These are phyloP conservation scores for Stenichneumon culpator DNA, from an alignment of 2,888 invertebrate genomes.

Conservation along the genomic window DNA sequence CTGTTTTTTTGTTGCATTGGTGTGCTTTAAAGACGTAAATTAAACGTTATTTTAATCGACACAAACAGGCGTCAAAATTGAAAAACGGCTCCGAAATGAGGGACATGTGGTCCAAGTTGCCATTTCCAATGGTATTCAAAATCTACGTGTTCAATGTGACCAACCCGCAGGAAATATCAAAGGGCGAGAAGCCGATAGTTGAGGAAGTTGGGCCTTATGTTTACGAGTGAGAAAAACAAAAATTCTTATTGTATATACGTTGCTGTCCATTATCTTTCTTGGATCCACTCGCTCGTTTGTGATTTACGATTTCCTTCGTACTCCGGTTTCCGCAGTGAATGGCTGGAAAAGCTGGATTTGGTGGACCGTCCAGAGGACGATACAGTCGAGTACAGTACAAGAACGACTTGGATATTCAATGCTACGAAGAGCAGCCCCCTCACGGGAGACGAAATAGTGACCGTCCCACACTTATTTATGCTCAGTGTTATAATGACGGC, in stretches of 20 bases:
- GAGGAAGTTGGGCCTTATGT: conserved; percentile 93
- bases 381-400: conserved; percentile 90
- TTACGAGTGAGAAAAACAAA: conserved; percentile 89
- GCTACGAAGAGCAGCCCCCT: conserved; percentile 88
- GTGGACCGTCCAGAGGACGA: conserved; percentile 91
- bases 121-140: conserved; percentile 91
- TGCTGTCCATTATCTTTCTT: not conserved
- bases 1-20: not conserved
- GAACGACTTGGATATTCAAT: conserved; percentile 90
- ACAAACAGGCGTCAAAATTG: conserved; percentile 84
- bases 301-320: not conserved
- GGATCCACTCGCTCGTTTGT: not conserved
- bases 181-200: conserved; percentile 91
- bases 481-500: conserved; percentile 88
- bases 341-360: conserved; percentile 92
- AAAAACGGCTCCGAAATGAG: conserved; percentile 91
- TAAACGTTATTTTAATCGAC: not conserved
- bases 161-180: conserved; percentile 90
- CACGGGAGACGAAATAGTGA: conserved; percentile 91
- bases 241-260: not conserved
- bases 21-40: not conserved
- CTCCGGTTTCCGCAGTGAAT: conserved; percentile 88
- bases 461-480: conserved; percentile 90
- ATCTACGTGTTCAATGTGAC: conserved; percentile 94
- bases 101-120: conserved; percentile 92